Evolutionary conservation across 23 tunicate species (phyloP).

Genomic region (Halocynthia roretzi): DNA sequence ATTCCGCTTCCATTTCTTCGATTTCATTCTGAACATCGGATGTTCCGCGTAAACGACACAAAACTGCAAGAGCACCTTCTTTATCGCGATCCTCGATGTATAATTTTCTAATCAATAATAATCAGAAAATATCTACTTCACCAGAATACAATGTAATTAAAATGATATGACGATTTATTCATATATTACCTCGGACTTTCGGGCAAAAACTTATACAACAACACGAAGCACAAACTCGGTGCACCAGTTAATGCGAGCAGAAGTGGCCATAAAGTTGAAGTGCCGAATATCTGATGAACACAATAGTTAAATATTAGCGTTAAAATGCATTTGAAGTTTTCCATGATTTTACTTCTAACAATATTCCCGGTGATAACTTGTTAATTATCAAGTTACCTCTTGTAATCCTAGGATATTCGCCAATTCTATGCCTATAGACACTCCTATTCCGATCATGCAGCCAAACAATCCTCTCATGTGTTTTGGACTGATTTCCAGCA

Average conservation of each 20-base stretch:
- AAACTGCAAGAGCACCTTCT: too few relatives aligned
- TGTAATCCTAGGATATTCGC: slow-evolving; percentile 36
- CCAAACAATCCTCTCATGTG: slow-evolving; percentile 37
- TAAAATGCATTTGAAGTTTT: too few relatives aligned
- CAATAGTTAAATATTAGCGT: too few relatives aligned
- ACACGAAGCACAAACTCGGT: slow-evolving; percentile 12
- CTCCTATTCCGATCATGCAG: slow-evolving; percentile 18
- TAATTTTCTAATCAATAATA: too few relatives aligned
- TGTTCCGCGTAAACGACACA: too few relatives aligned
- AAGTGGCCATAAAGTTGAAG: slow-evolving; percentile 18
- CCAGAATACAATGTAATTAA: too few relatives aligned
- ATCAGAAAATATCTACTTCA: too few relatives aligned
- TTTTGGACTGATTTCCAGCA: slow-evolving; percentile 30
- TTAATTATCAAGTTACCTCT: slow-evolving; percentile 13
- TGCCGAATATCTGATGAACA: slow-evolving; percentile 20
- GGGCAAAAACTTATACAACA: slow-evolving; percentile 13
- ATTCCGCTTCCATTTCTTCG: too few relatives aligned
- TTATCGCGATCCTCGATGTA: too few relatives aligned
- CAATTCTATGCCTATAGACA: slow-evolving; percentile 16
- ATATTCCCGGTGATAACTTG: not conserved
- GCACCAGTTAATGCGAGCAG: slow-evolving; percentile 17
- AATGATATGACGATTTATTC: too few relatives aligned
- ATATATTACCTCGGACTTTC: slow-evolving; percentile 34
- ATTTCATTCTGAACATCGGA: too few relatives aligned
- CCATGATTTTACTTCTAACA: too few relatives aligned